Conservation (phyloP, 2,113 vertebrate species). For the Lates calcarifer region DNA sequence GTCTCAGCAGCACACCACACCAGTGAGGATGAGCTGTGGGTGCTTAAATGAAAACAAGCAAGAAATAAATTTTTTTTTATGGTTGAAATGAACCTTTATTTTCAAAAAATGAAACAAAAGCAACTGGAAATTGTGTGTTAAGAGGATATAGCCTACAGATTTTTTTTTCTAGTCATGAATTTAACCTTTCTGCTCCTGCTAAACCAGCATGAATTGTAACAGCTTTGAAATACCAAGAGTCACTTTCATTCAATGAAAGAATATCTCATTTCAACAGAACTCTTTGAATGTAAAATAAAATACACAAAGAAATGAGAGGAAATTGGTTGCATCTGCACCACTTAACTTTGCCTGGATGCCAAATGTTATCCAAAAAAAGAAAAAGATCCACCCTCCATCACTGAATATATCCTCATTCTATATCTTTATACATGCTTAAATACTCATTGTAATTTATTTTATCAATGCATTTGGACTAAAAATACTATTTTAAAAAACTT, state of each 20-base stretch:
- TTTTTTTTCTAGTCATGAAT: background rate
- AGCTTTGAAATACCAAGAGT: background rate
- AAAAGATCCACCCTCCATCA: background rate
- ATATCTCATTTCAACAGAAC: conserved; percentile 30
- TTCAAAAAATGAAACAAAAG: conserved; percentile 38
- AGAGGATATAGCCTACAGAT: conserved; percentile 3
- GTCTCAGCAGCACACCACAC: conserved; percentile 47
- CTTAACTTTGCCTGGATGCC: conserved; percentile 35
- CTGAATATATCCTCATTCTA: conserved; percentile 12
- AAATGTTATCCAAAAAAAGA: background rate
- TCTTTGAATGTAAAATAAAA: conserved; percentile 9
- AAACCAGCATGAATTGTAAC: background rate
- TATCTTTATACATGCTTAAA: background rate
- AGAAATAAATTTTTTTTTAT: conserved; percentile 37
- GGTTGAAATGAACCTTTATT: conserved; percentile 30
- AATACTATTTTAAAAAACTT: conserved; percentile 9
- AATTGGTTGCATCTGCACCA: conserved; percentile 21
- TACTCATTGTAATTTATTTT: background rate
- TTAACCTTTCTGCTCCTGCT: background rate
- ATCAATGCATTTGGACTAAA: conserved; percentile 16
- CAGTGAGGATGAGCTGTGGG: conserved; percentile 36
- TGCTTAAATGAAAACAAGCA: conserved; percentile 54
- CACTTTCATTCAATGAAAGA: background rate
- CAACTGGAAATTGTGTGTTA: conserved; percentile 2
- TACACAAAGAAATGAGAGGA: conserved; percentile 6